phyloP scores from a whole-genome alignment of 2,113 vertebrate species.

The Miniopterus natalensis region DNA sequence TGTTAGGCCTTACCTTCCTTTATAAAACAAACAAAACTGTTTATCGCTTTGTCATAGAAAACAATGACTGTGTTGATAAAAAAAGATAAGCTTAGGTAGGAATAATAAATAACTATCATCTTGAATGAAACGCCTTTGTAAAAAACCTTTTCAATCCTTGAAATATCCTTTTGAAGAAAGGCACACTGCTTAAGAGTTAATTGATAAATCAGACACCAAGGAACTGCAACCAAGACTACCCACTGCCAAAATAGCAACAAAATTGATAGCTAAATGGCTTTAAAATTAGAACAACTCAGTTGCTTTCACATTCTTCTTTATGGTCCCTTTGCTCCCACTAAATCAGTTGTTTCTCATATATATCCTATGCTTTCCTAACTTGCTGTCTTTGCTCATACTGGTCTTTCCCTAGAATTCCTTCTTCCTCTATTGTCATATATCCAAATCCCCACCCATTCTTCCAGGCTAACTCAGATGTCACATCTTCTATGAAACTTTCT shows the following conservation, averaged over 20 bases:
- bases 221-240: neutral
- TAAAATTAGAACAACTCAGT: conserved; percentile 13
- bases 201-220: conserved; percentile 54
- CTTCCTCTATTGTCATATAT: neutral
- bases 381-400: neutral
- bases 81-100: conserved; percentile 71
- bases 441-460: neutral
- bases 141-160: conserved; percentile 64
- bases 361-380: neutral
- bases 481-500: conserved; percentile 2
- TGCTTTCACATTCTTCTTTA: conserved; percentile 22
- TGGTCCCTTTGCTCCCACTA: neutral
- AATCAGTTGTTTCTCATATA: neutral
- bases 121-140: conserved; percentile 79
- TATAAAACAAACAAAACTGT: conserved; percentile 82
- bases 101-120: conserved; percentile 83
- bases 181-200: conserved; percentile 68
- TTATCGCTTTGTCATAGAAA: conserved; percentile 83
- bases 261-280: neutral
- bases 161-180: conserved; percentile 81
- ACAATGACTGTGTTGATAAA: conserved; percentile 79
- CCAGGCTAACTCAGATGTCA: neutral
- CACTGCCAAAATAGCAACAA: conserved; percentile 10
- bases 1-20: conserved; percentile 82
- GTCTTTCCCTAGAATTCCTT: neutral